Evolutionary conservation across 2,888 invertebrate genomes (phyloP), one percentile per base, ranked within the genome.

Genomic region (Papilio protenor): DNA sequence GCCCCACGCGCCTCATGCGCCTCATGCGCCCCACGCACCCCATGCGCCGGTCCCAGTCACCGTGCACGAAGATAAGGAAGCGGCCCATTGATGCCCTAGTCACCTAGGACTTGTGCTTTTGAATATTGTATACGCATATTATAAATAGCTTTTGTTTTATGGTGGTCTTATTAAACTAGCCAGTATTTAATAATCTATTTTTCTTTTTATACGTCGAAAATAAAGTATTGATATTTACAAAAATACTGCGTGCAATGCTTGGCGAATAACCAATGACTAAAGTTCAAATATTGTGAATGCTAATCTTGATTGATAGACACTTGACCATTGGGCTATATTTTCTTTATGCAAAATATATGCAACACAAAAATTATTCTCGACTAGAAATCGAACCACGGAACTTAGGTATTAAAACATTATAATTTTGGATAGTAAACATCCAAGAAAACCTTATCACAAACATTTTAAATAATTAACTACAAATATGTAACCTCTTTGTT

Each of bases 171-270:
- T 73, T 57, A 52, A 55, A 59, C 18, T 59, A 76, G 80, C 82
- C 84, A 84, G 86, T 27, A 27, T 59, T 21, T 11, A 57, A 57
- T 57, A 21, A 47, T 57, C 12, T 57, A 57, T 16, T 21, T 57
- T 57, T 57, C 11, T 21, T 57, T 57, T 11, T 21, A 18, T 11
- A 21, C 21, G 21, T 21, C 57, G 2, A 27, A 14, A n/a, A 55
- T 6, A 21, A 55, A 2, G 14, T 16, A 18, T 5, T 49, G 49
- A 16, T 49, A 14, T 47, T 3, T 27, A 27, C 27, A 3, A 27
- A 3, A 27, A 27, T 27, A 27, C 27, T 27, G 27, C 27, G 27
- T 27, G 27, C 2, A 27, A 27, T 27, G 27, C 27, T 27, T 3
- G 27, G 27, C 27, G 1, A 27, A 27, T 27, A 27, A 27, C 27